Evolutionary conservation across 2,888 invertebrate genomes (phyloP).

Genomic region (Chalcosyrphus nemorum): DNA sequence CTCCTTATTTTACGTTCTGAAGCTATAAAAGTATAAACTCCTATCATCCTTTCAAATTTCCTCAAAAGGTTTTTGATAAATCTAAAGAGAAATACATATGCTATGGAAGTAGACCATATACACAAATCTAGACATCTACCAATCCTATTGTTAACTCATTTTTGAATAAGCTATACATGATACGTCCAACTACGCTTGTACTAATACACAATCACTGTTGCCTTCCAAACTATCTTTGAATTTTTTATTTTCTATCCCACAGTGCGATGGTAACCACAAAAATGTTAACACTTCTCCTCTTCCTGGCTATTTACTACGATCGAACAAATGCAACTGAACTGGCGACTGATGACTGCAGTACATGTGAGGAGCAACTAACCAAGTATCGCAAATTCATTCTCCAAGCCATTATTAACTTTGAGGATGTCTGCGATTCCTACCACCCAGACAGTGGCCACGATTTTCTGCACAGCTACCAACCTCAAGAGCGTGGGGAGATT

Average conservation of each 20-base stretch:
- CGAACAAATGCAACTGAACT: slow-evolving; percentile 24
- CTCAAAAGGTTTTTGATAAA: too few relatives aligned
- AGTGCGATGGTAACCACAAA: slow-evolving; percentile 44
- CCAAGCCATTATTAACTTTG: slow-evolving; percentile 79
- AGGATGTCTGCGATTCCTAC: slow-evolving; percentile 80
- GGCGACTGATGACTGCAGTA: slow-evolving; percentile 27
- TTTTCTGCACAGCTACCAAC: slow-evolving; percentile 76
- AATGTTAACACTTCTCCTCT: slow-evolving; percentile 16
- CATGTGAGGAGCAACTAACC: slow-evolving; percentile 78
- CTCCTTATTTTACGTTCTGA: background rate
- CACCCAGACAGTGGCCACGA: slow-evolving; percentile 45
- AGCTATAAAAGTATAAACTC: too few relatives aligned
- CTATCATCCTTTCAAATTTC: too few relatives aligned
- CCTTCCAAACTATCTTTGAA: background rate
- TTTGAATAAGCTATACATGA: too few relatives aligned
- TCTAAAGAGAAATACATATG: too few relatives aligned
- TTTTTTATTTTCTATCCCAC: slow-evolving; percentile 4
- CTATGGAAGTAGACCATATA: too few relatives aligned
- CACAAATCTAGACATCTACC: too few relatives aligned
- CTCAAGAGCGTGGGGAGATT: slow-evolving; percentile 77
- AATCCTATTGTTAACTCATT: too few relatives aligned
- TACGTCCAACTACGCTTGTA: too few relatives aligned
- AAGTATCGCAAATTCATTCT: slow-evolving; percentile 80
- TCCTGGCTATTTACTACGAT: slow-evolving; percentile 22
- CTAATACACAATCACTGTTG: too few relatives aligned